Percentiles rank a stretch among this genome's conserved stretches.
phyloP scores from a whole-genome alignment of 2,797 vertebrate species.

The Manis javanica region DNA sequence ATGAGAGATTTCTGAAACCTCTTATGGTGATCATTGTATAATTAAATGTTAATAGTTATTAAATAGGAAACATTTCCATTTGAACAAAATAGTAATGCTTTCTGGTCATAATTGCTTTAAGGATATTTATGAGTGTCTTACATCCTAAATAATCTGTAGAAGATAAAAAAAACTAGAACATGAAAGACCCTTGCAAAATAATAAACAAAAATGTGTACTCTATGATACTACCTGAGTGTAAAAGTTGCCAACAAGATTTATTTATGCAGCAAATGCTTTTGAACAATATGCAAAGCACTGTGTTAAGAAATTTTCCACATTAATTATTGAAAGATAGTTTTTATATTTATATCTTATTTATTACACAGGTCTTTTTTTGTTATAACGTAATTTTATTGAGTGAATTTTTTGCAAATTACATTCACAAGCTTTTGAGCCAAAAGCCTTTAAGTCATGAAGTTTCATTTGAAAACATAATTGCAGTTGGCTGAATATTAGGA shows the following conservation, averaged over 20 bases:
- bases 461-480: constrained; percentile 45
- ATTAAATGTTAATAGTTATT: constrained; percentile 51
- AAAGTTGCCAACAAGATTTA: constrained; percentile 52
- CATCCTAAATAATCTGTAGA: constrained; percentile 54
- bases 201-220: constrained; percentile 9
- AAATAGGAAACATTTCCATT: constrained; percentile 35
- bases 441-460: constrained; percentile 49
- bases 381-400: constrained; percentile 38
- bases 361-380: constrained; percentile 23
- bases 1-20: constrained; percentile 49
- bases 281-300: not conserved
- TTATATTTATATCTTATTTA: constrained; percentile 45
- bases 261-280: constrained; percentile 36
- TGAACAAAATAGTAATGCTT: constrained; percentile 39
- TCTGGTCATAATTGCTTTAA: constrained; percentile 27
- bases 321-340: constrained; percentile 41
- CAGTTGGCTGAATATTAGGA: constrained; percentile 33
- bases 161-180: not conserved
- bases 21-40: not conserved
- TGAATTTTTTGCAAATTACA: constrained; percentile 53
- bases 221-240: not conserved
- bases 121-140: not conserved
- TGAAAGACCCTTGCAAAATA: constrained; percentile 2
- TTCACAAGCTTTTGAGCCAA: constrained; percentile 46
- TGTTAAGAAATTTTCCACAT: not conserved